Percentiles rank a stretch among this genome's conserved stretches.
These are phyloP conservation scores for Lasioglossum pauxillum DNA, from an alignment of 2,888 invertebrate species.

Conservation along the genomic window DNA sequence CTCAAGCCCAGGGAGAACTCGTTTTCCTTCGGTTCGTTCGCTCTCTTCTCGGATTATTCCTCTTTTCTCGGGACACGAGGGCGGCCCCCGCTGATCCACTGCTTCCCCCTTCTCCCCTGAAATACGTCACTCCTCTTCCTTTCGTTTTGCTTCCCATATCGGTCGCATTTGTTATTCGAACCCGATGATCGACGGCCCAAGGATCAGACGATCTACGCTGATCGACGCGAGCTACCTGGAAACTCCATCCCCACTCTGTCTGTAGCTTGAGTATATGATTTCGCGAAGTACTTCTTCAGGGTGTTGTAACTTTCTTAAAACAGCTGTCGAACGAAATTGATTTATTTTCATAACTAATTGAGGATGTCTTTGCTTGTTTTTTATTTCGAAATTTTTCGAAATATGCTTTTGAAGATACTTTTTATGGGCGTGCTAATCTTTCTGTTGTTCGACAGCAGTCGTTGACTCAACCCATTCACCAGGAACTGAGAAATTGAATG, in stretches of 20 bases:
- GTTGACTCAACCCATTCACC: too few species aligned
- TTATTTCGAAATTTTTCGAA: too few species aligned
- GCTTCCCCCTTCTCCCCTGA: background rate
- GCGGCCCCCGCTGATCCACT: constrained; percentile 14
- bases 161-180: constrained; percentile 3
- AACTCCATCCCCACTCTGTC: background rate
- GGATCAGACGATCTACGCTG: background rate
- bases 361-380: too few species aligned
- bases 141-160: background rate
- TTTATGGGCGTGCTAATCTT: too few species aligned
- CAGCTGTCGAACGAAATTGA: too few species aligned
- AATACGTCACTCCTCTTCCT: background rate
- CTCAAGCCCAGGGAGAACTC: constrained; percentile 33
- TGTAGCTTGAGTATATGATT: background rate
- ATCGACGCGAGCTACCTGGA: background rate
- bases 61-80: constrained; percentile 29
- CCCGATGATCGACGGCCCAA: background rate
- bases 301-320: background rate
- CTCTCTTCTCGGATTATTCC: constrained; percentile 41
- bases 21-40: constrained; percentile 18
- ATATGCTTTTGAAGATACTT: too few species aligned
- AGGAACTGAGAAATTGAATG: too few species aligned
- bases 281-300: too few species aligned
- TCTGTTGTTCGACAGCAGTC: too few species aligned
- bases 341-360: background rate